phyloP scores from a whole-genome alignment of 2,888 invertebrate species.

The Teleiodes luculella region DNA sequence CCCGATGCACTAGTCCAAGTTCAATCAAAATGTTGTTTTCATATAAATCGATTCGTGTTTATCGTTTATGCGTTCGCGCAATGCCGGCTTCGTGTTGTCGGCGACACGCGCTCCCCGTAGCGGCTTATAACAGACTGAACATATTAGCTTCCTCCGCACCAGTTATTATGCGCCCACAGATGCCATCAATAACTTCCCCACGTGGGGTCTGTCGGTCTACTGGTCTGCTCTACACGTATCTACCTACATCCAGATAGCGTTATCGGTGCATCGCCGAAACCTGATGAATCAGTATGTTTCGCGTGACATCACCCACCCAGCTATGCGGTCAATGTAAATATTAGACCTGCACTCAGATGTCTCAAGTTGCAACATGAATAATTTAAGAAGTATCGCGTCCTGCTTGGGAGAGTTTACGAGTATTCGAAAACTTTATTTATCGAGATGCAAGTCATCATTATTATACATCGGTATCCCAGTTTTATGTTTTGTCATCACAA shows the following conservation, averaged over 20 bases:
- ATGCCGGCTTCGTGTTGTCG: slow-evolving; percentile 41
- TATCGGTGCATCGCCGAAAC: slow-evolving; percentile 74
- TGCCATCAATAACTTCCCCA: slow-evolving; percentile 67
- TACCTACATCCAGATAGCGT: slow-evolving; percentile 47
- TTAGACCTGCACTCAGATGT: slow-evolving; percentile 9
- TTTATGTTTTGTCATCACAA: too few species aligned
- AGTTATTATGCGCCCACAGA: slow-evolving; percentile 76
- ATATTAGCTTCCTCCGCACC: slow-evolving; percentile 56
- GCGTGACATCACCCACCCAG: slow-evolving; percentile 64
- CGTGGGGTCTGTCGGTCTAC: slow-evolving; percentile 60
- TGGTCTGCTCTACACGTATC: neutral
- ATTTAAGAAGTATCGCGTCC: slow-evolving; percentile 2
- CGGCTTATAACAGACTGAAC: slow-evolving; percentile 72
- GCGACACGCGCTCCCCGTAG: slow-evolving; percentile 63
- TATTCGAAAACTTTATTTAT: slow-evolving; percentile 34
- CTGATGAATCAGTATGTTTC: slow-evolving; percentile 70
- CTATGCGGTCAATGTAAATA: slow-evolving; percentile 55
- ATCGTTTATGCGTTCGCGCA: slow-evolving; percentile 65
- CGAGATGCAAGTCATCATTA: too few species aligned
- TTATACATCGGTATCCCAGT: too few species aligned
- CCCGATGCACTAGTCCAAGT: slow-evolving; percentile 47
- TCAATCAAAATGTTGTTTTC: slow-evolving; percentile 28
- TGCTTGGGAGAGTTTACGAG: slow-evolving; percentile 31
- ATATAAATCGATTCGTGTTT: slow-evolving; percentile 41
- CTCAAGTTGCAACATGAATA: slow-evolving; percentile 8